Percentiles rank a stretch among this genome's conserved stretches.
These are phyloP conservation scores for Mustela nigripes DNA, from an alignment of 2,113 vertebrate genomes.

Conservation along the genomic window DNA sequence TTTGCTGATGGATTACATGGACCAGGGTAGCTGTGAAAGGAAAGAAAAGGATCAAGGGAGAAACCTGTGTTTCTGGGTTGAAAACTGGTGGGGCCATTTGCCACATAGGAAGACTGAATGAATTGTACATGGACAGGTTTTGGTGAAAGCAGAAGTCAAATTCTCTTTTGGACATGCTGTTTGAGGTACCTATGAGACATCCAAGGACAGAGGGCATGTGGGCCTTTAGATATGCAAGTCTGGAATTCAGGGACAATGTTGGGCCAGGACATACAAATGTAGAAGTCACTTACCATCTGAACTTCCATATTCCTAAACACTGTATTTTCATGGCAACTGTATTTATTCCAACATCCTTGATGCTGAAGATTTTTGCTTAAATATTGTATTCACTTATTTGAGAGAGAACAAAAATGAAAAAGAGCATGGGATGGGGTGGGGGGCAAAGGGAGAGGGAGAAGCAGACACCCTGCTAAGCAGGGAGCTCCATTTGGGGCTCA, in stretches of 20 bases:
- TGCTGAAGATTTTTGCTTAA: not conserved
- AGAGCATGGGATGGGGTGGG: not conserved
- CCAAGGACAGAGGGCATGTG: not conserved
- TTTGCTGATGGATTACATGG: not conserved
- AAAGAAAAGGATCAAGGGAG: not conserved
- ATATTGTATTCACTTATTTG: not conserved
- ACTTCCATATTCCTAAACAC: not conserved
- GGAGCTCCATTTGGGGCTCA: too few relatives aligned
- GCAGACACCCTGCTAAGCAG: too few relatives aligned
- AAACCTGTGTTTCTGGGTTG: not conserved
- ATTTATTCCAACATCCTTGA: slow-evolving; percentile 47
- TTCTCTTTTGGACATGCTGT: not conserved
- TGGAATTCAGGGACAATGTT: slow-evolving; percentile 49
- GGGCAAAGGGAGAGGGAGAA: too few relatives aligned
- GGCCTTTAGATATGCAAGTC: not conserved
- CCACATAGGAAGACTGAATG: not conserved
- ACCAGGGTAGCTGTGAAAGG: not conserved
- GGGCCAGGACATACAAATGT: not conserved
- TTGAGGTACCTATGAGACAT: not conserved
- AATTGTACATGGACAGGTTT: not conserved
- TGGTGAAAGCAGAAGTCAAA: not conserved
- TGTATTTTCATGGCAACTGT: not conserved
- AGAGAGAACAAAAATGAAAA: not conserved
- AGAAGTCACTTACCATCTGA: slow-evolving; percentile 24
- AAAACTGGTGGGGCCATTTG: not conserved